A percentile compares a stretch with the other conserved stretches of the same genome.
Conservation (phyloP, 2,113 vertebrate genomes). For the Mus pahari region DNA sequence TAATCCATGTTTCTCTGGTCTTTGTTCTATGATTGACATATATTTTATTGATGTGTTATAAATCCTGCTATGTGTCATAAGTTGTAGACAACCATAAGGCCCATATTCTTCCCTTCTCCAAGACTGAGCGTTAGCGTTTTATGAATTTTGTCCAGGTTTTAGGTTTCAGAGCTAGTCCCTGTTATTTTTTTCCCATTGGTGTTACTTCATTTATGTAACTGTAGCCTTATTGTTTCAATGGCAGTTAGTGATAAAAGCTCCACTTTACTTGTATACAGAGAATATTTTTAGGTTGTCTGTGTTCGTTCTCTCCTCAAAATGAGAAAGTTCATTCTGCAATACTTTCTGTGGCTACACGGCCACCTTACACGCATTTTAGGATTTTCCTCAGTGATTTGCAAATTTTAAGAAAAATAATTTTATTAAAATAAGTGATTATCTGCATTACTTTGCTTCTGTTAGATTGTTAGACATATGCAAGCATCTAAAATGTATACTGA, state of each 20-base stretch:
- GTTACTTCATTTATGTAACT: conserved; percentile 20
- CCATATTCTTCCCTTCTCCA: background rate
- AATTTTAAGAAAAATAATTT: conserved; percentile 5
- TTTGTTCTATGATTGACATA: conserved; percentile 35
- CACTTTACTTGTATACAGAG: conserved; percentile 28
- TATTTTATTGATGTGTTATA: conserved; percentile 9
- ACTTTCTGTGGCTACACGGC: conserved; percentile 34
- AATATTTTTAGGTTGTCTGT: background rate
- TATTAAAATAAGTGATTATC: background rate
- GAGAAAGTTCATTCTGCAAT: conserved; percentile 19
- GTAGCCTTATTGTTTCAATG: conserved; percentile 43
- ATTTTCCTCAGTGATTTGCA: conserved; percentile 45
- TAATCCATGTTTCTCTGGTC: background rate
- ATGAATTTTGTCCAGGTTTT: conserved; percentile 46
- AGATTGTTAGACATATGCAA: background rate
- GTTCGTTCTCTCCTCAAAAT: background rate
- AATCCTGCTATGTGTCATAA: conserved; percentile 23
- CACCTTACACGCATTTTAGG: conserved; percentile 22
- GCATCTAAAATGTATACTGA: background rate
- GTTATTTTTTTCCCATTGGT: conserved; percentile 49
- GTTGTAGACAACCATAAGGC: background rate
- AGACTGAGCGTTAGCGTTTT: background rate
- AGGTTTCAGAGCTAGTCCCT: conserved; percentile 20
- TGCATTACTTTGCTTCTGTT: conserved; percentile 33
- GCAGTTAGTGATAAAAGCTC: conserved; percentile 26